phyloP scores from a whole-genome alignment of 2,888 invertebrate species.

The Drosophila parthenogenetica region DNA sequence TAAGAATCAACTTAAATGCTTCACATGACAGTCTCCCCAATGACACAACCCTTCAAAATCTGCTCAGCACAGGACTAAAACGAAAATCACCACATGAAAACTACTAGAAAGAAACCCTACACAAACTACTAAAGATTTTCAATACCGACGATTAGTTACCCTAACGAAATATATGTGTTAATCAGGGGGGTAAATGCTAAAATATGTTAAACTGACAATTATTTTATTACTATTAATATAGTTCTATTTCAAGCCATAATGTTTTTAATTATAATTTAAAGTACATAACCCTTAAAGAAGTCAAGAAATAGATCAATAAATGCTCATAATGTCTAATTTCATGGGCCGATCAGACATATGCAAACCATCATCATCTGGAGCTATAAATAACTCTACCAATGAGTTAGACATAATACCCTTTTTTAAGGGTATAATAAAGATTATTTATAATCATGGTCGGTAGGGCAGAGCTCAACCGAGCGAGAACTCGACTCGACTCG shows the following conservation, averaged over 20 bases:
- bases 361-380: background rate
- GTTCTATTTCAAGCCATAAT: too few species aligned
- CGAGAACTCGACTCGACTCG: slow-evolving; percentile 21
- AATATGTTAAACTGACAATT: too few species aligned
- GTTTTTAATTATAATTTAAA: too few species aligned
- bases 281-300: too few species aligned
- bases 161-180: background rate
- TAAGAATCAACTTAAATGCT: slow-evolving; percentile 44
- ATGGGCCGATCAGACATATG: slow-evolving; percentile 5
- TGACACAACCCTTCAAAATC: slow-evolving; percentile 30
- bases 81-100: slow-evolving; percentile 4
- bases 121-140: background rate
- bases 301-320: background rate
- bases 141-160: slow-evolving; percentile 3
- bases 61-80: slow-evolving; percentile 26
- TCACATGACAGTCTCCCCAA: slow-evolving; percentile 32
- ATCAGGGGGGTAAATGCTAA: too few species aligned
- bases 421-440: slow-evolving; percentile 24
- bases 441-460: slow-evolving; percentile 47
- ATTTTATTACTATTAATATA: too few species aligned
- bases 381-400: slow-evolving; percentile 11
- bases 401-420: slow-evolving; percentile 10
- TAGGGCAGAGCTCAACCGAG: slow-evolving; percentile 24
- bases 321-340: background rate
- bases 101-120: background rate